These are phyloP conservation scores for Caenorhabditis sulstoni DNA, from an alignment of 2,888 invertebrate genomes.

Conservation along the genomic window DNA sequence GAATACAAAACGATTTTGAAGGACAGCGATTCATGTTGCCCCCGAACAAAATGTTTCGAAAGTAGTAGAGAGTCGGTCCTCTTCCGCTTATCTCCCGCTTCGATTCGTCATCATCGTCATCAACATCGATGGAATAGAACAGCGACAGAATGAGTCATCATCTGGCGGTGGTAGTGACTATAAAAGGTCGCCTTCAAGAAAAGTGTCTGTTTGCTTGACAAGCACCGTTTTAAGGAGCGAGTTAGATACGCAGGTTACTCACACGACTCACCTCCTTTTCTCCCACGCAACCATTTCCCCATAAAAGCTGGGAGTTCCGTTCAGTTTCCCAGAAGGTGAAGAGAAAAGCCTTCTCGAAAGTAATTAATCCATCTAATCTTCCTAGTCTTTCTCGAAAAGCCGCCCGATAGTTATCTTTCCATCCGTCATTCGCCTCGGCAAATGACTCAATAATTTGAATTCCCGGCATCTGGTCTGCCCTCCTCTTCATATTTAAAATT, in stretches of 20 bases:
- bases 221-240: slow-evolving; percentile 27
- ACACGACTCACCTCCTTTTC: slow-evolving; percentile 1
- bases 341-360: slow-evolving; percentile 9
- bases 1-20: slow-evolving; percentile 29
- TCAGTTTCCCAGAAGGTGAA: slow-evolving; percentile 5
- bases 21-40: slow-evolving; percentile 20
- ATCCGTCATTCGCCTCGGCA: neutral
- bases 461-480: slow-evolving; percentile 31
- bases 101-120: slow-evolving; percentile 8
- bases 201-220: slow-evolving; percentile 21
- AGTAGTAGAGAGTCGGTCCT: slow-evolving; percentile 3
- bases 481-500: slow-evolving; percentile 21
- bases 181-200: slow-evolving; percentile 31
- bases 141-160: slow-evolving; percentile 13
- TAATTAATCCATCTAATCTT: slow-evolving; percentile 45
- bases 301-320: neutral
- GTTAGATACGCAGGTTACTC: slow-evolving; percentile 8
- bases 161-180: slow-evolving; percentile 10
- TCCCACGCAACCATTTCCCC: neutral
- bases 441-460: slow-evolving; percentile 31
- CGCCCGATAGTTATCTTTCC: slow-evolving; percentile 44
- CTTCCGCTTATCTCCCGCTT: slow-evolving; percentile 11
- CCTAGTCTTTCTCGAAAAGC: slow-evolving; percentile 32
- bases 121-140: slow-evolving; percentile 16
- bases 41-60: neutral